These are phyloP conservation scores for Psittacula derbiana DNA, from an alignment of 2,797 vertebrate genomes.

Conservation along the genomic window DNA sequence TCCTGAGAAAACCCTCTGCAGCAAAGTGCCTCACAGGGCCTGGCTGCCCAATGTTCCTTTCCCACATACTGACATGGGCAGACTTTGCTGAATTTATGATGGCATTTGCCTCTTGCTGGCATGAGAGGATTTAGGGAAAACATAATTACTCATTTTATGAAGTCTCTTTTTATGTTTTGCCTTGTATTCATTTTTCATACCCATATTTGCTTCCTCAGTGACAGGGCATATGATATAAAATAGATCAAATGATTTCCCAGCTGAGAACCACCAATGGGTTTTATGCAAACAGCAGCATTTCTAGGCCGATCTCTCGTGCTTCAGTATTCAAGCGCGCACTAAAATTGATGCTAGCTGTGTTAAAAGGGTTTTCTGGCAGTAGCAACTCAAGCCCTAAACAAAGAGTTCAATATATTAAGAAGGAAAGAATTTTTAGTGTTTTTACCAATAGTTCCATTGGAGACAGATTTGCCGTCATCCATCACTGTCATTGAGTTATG, in stretches of 20 bases:
- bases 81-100: neutral
- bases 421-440: slow-evolving; percentile 40
- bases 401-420: neutral
- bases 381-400: neutral
- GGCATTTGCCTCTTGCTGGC: neutral
- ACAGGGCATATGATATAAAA: neutral
- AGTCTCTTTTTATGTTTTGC: slow-evolving; percentile 28
- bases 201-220: slow-evolving; percentile 1
- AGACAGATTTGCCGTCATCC: slow-evolving; percentile 1
- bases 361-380: slow-evolving; percentile 33
- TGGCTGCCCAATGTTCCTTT: neutral
- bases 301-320: neutral
- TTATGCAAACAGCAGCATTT: slow-evolving; percentile 14
- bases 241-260: slow-evolving; percentile 29
- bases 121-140: slow-evolving; percentile 17
- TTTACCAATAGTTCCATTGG: neutral
- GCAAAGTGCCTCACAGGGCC: neutral
- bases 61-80: neutral
- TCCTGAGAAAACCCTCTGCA: neutral
- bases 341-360: neutral
- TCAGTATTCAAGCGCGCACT: neutral
- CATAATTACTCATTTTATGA: slow-evolving; percentile 41
- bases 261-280: neutral
- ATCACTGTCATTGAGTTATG: neutral
- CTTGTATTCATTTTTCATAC: neutral